A percentile compares a stretch with the other conserved stretches of the same genome.
Evolutionary conservation across 37 sponge, comb jelly and placozoan species (phyloP).

Genomic region (Axinella damicornis): DNA sequence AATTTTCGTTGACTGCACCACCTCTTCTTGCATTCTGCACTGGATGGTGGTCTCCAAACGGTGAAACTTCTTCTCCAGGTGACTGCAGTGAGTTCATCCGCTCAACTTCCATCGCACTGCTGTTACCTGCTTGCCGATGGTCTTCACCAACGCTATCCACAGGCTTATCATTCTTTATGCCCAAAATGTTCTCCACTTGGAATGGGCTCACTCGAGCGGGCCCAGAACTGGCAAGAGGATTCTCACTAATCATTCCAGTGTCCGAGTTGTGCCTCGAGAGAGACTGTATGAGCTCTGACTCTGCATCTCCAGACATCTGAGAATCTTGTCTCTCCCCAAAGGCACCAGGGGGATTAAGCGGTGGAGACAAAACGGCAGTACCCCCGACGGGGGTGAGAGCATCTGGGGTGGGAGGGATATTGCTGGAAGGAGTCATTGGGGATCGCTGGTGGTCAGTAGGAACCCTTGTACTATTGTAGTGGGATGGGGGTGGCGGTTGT

Average conservation of each 20-base stretch:
- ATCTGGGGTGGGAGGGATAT: conserved; percentile 27
- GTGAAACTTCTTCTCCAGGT: background rate
- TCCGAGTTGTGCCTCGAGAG: conserved; percentile 16
- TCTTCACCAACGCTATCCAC: background rate
- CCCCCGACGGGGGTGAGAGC: conserved; percentile 2
- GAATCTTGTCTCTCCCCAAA: background rate
- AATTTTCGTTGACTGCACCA: too few relatives aligned
- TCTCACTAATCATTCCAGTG: background rate
- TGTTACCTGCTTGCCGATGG: background rate
- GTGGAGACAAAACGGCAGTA: conserved; percentile 39
- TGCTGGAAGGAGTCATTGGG: conserved; percentile 26
- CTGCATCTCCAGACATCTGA: background rate
- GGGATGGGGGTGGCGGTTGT: background rate
- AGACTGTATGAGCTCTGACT: conserved; percentile 18
- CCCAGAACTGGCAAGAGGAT: background rate
- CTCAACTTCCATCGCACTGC: background rate
- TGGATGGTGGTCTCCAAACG: too few relatives aligned
- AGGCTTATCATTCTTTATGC: conserved; percentile 42
- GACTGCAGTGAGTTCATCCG: background rate
- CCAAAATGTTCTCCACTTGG: conserved; percentile 53
- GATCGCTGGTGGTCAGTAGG: conserved; percentile 12
- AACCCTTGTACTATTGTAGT: conserved; percentile 28
- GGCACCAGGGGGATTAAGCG: background rate
- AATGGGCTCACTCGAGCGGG: conserved; percentile 13
- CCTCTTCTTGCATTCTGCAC: too few relatives aligned